These are phyloP conservation scores for Sycophila sp. DNA, from an alignment of 1,140 invertebrate species.

Conservation along the genomic window DNA sequence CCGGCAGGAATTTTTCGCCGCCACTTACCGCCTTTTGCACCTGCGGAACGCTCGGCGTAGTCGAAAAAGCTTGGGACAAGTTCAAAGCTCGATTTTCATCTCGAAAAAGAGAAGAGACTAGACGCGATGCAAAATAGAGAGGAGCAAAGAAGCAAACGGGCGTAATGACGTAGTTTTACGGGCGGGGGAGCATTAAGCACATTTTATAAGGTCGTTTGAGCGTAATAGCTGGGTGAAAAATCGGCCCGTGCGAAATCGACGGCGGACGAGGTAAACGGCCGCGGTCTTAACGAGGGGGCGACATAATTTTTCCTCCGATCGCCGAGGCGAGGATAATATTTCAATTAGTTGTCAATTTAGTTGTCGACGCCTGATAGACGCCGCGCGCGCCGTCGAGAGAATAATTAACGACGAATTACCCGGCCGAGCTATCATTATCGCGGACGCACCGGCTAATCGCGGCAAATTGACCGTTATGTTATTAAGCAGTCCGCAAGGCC, in stretches of 20 bases:
- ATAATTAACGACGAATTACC: conserved; percentile 65
- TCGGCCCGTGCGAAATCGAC: not conserved
- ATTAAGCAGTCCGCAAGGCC: conserved; percentile 53
- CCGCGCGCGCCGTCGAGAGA: conserved; percentile 38
- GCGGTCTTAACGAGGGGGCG: conserved; percentile 8
- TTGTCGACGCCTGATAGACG: conserved; percentile 56
- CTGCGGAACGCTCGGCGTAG: too few species aligned
- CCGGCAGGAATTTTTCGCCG: too few species aligned
- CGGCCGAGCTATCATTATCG: conserved; percentile 54
- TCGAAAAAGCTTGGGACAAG: too few species aligned
- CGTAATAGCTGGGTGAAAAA: not conserved
- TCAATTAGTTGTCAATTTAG: conserved; percentile 64
- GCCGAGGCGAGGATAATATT: conserved; percentile 52
- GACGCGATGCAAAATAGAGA: too few species aligned
- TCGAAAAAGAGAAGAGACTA: too few species aligned
- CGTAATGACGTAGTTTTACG: too few species aligned
- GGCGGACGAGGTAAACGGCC: not conserved
- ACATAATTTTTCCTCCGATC: conserved; percentile 50
- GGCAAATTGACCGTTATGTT: conserved; percentile 61
- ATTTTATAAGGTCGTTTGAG: not conserved
- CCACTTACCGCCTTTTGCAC: too few species aligned
- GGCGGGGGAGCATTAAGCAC: too few species aligned
- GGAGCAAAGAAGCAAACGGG: too few species aligned
- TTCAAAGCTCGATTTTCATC: too few species aligned
- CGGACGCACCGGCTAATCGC: conserved; percentile 49